phyloP scores from a whole-genome alignment of 2,888 invertebrate genomes.

The Cheilosia vulpina region DNA sequence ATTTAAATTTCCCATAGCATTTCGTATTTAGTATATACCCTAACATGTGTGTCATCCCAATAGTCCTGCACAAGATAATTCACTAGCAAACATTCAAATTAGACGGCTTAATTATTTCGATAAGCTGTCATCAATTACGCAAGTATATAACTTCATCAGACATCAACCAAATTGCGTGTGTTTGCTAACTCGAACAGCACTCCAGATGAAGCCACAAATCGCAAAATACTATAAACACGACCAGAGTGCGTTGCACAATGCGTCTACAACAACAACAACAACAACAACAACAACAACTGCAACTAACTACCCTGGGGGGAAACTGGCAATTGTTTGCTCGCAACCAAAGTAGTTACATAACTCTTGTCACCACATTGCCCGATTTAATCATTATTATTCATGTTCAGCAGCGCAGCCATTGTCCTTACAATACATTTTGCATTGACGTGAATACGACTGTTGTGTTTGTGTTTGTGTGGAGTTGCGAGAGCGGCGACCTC shows the following conservation, averaged over 20 bases:
- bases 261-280: background rate
- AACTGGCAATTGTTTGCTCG: slow-evolving; percentile 45
- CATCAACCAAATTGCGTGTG: background rate
- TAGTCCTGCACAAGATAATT: slow-evolving; percentile 8
- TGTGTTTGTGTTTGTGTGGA: background rate
- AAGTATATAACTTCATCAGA: slow-evolving; percentile 17
- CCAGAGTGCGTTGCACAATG: slow-evolving; percentile 14
- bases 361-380: slow-evolving; percentile 58
- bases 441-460: background rate
- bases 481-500: background rate
- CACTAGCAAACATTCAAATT: slow-evolving; percentile 38
- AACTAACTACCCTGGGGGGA: slow-evolving; percentile 31
- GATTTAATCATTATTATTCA: slow-evolving; percentile 53
- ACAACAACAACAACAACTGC: background rate
- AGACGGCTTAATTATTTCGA: slow-evolving; percentile 36
- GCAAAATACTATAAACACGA: slow-evolving; percentile 10
- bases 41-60: background rate
- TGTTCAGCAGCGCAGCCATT: slow-evolving; percentile 31
- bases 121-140: slow-evolving; percentile 51
- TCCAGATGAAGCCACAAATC: slow-evolving; percentile 26
- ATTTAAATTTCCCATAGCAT: too few species aligned
- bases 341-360: slow-evolving; percentile 49
- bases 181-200: background rate
- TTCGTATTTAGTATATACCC: too few species aligned
- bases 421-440: slow-evolving; percentile 24